phyloP scores from a whole-genome alignment of 1,140 invertebrate species.

The Teleopsis dalmanni region DNA sequence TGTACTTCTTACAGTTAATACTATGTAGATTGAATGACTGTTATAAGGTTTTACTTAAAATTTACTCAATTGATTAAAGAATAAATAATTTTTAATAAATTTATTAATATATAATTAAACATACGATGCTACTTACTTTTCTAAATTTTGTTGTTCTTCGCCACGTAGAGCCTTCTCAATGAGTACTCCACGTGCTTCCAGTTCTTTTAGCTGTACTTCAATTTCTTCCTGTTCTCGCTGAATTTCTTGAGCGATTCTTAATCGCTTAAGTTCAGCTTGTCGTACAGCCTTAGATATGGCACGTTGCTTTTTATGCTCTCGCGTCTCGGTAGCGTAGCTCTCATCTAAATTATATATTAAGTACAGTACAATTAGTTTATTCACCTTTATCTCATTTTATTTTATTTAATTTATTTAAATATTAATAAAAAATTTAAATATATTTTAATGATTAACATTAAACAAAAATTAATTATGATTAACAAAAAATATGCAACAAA shows the following conservation, averaged over 20 bases:
- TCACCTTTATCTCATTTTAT: not conserved
- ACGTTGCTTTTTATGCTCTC: slow-evolving; percentile 44
- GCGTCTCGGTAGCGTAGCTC: slow-evolving; percentile 39
- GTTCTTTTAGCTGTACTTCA: slow-evolving; percentile 72
- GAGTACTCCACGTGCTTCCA: slow-evolving; percentile 70
- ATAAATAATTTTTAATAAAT: too few relatives aligned
- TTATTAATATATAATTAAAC: too few relatives aligned
- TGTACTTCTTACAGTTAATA: too few relatives aligned
- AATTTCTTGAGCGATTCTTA: slow-evolving; percentile 79
- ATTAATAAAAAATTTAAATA: not conserved
- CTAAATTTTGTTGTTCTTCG: slow-evolving; percentile 50
- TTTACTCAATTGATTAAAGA: too few relatives aligned
- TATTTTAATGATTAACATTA: slow-evolving; percentile 1
- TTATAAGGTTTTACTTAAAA: too few relatives aligned
- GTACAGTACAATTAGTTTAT: not conserved
- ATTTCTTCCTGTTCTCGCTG: slow-evolving; percentile 79
- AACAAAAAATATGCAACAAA: slow-evolving; percentile 23
- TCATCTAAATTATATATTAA: slow-evolving; percentile 28
- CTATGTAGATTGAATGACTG: too few relatives aligned
- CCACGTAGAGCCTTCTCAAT: slow-evolving; percentile 78
- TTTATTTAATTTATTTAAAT: not conserved
- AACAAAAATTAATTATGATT: not conserved
- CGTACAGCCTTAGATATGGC: slow-evolving; percentile 48
- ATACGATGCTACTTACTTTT: slow-evolving; percentile 28
- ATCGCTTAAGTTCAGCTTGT: slow-evolving; percentile 74